These are phyloP conservation scores for Haliclona indistincta DNA, from an alignment of 37 sponge, comb jelly and placozoan genomes.

Conservation along the genomic window DNA sequence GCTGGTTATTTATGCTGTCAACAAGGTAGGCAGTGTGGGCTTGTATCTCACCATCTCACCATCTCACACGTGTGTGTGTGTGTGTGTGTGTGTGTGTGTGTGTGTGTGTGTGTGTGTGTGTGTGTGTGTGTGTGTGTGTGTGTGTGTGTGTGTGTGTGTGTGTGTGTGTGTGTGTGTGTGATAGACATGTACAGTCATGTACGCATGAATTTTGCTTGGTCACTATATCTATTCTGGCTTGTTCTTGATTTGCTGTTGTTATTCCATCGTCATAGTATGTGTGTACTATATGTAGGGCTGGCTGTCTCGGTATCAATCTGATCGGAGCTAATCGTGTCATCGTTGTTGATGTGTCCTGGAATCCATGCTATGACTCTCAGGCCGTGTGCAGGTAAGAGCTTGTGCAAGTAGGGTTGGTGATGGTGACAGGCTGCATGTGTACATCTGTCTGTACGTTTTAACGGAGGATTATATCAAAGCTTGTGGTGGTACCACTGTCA, in stretches of 20 bases:
- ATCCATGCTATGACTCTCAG: conserved; percentile 98
- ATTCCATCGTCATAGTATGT: not conserved
- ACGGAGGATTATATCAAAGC: no score
- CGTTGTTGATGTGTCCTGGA: conserved; percentile 96
- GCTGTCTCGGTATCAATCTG: conserved; percentile 94
- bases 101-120: not conserved
- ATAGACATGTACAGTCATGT: not conserved
- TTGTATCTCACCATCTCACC: not conserved
- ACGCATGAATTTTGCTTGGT: not conserved
- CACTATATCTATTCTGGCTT: no score
- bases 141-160: not conserved
- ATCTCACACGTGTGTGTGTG: not conserved
- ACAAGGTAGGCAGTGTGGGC: conserved; percentile 57
- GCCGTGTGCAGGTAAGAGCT: conserved; percentile 81
- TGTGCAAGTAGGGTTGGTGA: not conserved
- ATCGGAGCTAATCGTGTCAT: conserved; percentile 94
- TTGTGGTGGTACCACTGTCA: no score
- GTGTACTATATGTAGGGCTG: conserved; percentile 70
- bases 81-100: not conserved
- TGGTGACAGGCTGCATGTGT: conserved; percentile 2
- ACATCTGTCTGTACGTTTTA: not conserved
- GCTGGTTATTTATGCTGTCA: conserved; percentile 81
- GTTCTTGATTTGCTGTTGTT: not conserved
- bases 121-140: not conserved
- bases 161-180: not conserved